Percentiles rank a stretch among this genome's conserved stretches.
phyloP scores from a whole-genome alignment of 2,888 invertebrate species.

The Chrysina gloriosa region DNA sequence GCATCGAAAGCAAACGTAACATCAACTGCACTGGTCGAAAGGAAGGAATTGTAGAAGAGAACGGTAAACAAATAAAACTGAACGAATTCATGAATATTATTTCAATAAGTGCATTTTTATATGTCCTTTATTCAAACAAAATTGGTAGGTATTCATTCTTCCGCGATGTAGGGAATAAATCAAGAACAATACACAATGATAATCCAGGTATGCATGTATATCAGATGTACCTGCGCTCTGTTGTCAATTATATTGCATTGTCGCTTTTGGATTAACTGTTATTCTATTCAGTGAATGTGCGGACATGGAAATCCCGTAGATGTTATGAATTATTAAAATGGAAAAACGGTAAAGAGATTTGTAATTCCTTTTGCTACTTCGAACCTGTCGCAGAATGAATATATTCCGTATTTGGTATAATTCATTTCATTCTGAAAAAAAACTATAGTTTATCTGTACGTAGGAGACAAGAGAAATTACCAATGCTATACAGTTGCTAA shows the following conservation, averaged over 20 bases:
- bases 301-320: neutral
- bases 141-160: neutral
- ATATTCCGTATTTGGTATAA: neutral
- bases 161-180: neutral
- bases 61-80: too few relatives aligned
- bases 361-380: neutral
- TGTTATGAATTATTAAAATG: neutral
- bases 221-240: neutral
- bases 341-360: neutral
- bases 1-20: too few relatives aligned
- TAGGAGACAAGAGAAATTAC: neutral
- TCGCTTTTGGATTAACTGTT: conserved; percentile 1
- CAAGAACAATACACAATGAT: neutral
- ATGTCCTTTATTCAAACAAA: neutral
- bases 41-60: too few relatives aligned
- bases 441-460: too few relatives aligned
- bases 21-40: too few relatives aligned
- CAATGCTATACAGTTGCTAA: neutral
- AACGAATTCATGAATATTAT: too few relatives aligned
- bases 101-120: too few relatives aligned
- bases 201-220: neutral
- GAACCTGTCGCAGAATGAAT: neutral
- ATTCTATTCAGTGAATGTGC: conserved; percentile 8
- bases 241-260: conserved; percentile 21
- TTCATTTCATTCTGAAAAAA: neutral